Evolutionary conservation across 2,113 vertebrate species (phyloP).

Genomic region (Notothenia coriiceps): DNA sequence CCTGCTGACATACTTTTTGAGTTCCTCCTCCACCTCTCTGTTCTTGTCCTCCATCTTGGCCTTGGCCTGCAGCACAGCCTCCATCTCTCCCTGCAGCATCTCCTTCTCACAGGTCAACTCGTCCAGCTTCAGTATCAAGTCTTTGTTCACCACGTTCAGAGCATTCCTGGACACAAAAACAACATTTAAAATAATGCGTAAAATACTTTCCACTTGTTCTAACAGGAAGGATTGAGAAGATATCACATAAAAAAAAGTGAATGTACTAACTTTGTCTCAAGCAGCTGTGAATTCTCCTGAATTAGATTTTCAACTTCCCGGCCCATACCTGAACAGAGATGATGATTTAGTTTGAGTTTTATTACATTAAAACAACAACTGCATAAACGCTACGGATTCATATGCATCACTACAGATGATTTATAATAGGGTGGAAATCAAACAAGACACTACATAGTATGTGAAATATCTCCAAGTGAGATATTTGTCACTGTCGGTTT

Average conservation of each 20-base stretch:
- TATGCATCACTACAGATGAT: conserved; percentile 17
- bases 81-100: conserved; percentile 92
- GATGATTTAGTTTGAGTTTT: not conserved
- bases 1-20: conserved; percentile 87
- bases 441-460: conserved; percentile 32
- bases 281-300: conserved; percentile 95
- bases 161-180: conserved; percentile 88
- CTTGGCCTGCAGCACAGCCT: conserved; percentile 91
- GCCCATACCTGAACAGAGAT: conserved; percentile 91
- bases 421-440: conserved; percentile 3
- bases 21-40: conserved; percentile 95
- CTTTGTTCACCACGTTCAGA: conserved; percentile 98
- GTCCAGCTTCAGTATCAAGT: conserved; percentile 96
- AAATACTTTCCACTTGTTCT: not conserved
- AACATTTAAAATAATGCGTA: not conserved
- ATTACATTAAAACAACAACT: not conserved
- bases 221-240: not conserved
- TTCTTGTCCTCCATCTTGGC: conserved; percentile 90
- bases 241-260: not conserved
- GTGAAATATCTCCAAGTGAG: conserved; percentile 47
- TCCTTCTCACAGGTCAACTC: conserved; percentile 96
- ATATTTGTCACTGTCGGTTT: conserved; percentile 32
- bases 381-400: conserved; percentile 46
- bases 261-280: conserved; percentile 96
- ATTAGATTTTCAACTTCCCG: conserved; percentile 98